Percentiles rank a stretch among this genome's conserved stretches.
Conservation (phyloP, 2,113 vertebrate species). For the Athene noctua region DNA sequence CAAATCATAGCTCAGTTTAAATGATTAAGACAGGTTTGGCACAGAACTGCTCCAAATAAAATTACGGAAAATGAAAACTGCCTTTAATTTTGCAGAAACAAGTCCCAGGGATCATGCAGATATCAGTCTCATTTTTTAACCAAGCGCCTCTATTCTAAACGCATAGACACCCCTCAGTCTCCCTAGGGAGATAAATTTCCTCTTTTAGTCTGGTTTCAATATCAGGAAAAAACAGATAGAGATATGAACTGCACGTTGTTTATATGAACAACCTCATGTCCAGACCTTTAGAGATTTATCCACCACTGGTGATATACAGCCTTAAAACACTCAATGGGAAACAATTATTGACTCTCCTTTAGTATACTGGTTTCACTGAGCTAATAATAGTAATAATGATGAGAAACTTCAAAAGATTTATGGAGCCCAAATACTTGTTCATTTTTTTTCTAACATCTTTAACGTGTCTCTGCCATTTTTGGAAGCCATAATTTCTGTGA, state of each 20-base stretch:
- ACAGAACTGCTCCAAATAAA: not conserved
- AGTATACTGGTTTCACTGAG: not conserved
- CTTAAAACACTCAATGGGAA: not conserved
- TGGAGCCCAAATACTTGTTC: not conserved
- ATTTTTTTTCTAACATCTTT: not conserved
- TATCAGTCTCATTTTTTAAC: not conserved
- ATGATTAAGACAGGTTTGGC: not conserved
- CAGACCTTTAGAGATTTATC: not conserved
- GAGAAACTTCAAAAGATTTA: not conserved
- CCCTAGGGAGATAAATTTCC: not conserved
- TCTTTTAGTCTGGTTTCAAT: not conserved
- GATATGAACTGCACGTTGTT: not conserved
- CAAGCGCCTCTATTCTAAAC: not conserved
- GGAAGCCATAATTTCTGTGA: not conserved
- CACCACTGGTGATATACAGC: not conserved
- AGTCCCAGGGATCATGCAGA: not conserved
- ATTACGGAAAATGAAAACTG: not conserved
- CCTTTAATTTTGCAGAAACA: not conserved
- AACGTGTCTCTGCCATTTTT: not conserved
- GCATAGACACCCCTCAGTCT: not conserved
- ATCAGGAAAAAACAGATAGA: not conserved
- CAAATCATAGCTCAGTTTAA: slow-evolving; percentile 1
- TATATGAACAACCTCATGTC: not conserved
- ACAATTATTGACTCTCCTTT: not conserved
- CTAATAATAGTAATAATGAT: not conserved